Evolutionary conservation across 1,140 invertebrate species (phyloP).

Genomic region (Colletes latitarsis): DNA sequence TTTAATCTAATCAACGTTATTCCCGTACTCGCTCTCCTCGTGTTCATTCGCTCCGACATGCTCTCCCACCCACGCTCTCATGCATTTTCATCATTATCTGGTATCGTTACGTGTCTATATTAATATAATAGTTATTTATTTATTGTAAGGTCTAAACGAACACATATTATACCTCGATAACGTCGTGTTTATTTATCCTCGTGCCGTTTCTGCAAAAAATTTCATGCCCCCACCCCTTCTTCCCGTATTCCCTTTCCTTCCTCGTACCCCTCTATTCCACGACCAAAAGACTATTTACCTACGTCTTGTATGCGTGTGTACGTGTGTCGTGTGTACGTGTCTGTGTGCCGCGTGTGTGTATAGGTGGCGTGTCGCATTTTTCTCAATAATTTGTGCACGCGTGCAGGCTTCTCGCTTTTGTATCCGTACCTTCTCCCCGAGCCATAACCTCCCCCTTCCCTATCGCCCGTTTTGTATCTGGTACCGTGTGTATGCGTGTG

Average conservation of each 20-base stretch:
- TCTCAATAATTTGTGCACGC: constrained; percentile 41
- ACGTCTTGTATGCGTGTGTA: constrained; percentile 24
- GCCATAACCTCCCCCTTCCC: neutral
- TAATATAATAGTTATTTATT: constrained; percentile 72
- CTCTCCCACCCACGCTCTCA: constrained; percentile 22
- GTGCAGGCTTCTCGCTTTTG: constrained; percentile 20
- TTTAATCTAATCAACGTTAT: neutral
- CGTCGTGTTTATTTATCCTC: constrained; percentile 63
- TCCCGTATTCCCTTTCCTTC: constrained; percentile 22
- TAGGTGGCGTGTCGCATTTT: neutral
- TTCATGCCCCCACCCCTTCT: constrained; percentile 11
- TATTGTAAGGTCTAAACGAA: constrained; percentile 77
- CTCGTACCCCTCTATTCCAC: constrained; percentile 7
- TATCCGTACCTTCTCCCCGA: neutral
- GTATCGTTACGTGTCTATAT: constrained; percentile 58
- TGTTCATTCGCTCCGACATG: neutral
- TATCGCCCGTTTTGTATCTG: neutral
- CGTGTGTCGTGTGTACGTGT: neutral
- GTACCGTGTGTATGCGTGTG: neutral
- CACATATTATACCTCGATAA: constrained; percentile 78
- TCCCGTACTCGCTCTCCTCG: neutral
- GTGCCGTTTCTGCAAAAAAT: constrained; percentile 16
- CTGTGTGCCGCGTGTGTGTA: constrained; percentile 11
- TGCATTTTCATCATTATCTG: constrained; percentile 18
- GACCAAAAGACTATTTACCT: constrained; percentile 60